Percentiles rank a stretch among this genome's conserved stretches.
Conservation (phyloP, 2,888 invertebrate species). For the Hartigia nigra region DNA sequence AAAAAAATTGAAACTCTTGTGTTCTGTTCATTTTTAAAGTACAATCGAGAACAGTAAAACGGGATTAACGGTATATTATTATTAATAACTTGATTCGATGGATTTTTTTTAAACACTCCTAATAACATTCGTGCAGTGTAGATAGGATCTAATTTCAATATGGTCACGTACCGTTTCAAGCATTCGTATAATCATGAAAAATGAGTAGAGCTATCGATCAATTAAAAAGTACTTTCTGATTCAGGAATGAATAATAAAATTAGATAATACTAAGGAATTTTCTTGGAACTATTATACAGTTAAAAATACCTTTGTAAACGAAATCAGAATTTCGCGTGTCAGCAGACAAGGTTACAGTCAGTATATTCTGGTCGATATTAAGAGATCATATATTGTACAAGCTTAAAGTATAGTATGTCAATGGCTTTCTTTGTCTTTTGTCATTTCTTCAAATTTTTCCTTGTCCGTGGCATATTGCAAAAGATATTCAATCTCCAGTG, state of each 20-base stretch:
- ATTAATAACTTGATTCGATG: too few species aligned
- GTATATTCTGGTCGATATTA: background rate
- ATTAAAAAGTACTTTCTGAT: background rate
- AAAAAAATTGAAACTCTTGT: too few species aligned
- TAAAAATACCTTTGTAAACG: background rate
- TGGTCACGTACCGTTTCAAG: too few species aligned
- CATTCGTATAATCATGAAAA: background rate
- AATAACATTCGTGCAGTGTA: too few species aligned
- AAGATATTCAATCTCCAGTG: slow-evolving; percentile 90
- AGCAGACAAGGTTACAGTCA: background rate
- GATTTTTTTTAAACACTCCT: too few species aligned
- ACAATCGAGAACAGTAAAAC: too few species aligned
- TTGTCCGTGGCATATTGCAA: slow-evolving; percentile 68
- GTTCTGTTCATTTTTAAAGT: too few species aligned
- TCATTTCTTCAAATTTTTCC: slow-evolving; percentile 1
- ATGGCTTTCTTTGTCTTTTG: background rate
- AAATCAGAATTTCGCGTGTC: background rate
- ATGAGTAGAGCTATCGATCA: background rate
- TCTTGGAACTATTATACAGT: background rate
- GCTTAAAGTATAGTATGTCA: background rate
- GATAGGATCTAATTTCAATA: too few species aligned
- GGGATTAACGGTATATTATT: too few species aligned
- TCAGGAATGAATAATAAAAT: background rate
- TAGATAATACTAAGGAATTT: background rate
- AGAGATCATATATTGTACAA: background rate